phyloP scores from a whole-genome alignment of 2,888 invertebrate genomes.

The Trichogramma evanescens region DNA sequence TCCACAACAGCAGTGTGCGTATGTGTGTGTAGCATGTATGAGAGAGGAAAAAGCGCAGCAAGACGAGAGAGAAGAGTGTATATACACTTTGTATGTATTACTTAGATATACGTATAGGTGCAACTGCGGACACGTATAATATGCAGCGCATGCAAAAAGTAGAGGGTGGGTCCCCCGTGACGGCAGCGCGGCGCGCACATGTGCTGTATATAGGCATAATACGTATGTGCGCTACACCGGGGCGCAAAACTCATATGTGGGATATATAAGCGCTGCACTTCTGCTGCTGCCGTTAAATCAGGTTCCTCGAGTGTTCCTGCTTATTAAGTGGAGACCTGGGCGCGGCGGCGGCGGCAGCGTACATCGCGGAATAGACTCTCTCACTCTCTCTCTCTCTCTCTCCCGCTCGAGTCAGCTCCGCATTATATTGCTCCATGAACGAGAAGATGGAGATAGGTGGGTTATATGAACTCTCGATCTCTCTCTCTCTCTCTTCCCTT shows the following conservation, averaged over 20 bases:
- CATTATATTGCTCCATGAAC: conserved; percentile 39
- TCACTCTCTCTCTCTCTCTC: too few relatives aligned
- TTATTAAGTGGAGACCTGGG: conserved; percentile 46
- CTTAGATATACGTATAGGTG: not conserved
- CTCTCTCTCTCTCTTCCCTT: too few relatives aligned
- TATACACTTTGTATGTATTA: not conserved
- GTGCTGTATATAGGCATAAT: too few relatives aligned
- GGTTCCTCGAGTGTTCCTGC: conserved; percentile 39
- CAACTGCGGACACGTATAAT: not conserved
- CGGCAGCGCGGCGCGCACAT: too few relatives aligned
- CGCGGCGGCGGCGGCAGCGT: conserved; percentile 24
- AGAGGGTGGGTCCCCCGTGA: not conserved
- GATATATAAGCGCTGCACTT: conserved; percentile 21
- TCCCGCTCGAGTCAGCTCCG: conserved; percentile 28
- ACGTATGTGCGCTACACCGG: too few relatives aligned
- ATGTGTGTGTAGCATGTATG: not conserved
- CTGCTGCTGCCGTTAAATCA: conserved; percentile 40
- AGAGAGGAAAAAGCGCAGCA: not conserved
- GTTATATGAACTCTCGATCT: conserved; percentile 33
- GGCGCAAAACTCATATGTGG: conserved; percentile 24
- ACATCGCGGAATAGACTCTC: not conserved
- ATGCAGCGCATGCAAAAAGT: not conserved
- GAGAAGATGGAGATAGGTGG: conserved; percentile 44
- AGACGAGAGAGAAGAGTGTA: not conserved
- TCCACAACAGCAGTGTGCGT: not conserved